These are phyloP conservation scores for Pentalonia nigronervosa DNA, from an alignment of 1,140 invertebrate species.

Conservation along the genomic window DNA sequence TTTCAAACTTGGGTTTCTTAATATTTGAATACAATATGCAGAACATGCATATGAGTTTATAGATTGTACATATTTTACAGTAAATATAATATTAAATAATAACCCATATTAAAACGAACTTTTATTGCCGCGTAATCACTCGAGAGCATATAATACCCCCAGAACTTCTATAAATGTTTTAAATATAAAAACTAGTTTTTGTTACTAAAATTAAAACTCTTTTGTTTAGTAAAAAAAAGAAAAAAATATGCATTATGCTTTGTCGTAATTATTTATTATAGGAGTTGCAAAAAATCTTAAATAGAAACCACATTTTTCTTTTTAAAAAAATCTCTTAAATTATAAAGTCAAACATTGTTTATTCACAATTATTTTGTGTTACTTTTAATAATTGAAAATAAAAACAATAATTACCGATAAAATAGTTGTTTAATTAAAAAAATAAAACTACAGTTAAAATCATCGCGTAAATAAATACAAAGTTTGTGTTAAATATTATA, in stretches of 20 bases:
- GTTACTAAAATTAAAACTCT: neutral
- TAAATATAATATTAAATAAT: conserved; percentile 8
- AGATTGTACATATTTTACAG: neutral
- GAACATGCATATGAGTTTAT: neutral
- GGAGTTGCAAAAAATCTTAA: neutral
- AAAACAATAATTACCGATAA: too few relatives aligned
- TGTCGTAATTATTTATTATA: neutral
- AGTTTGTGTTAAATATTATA: too few relatives aligned
- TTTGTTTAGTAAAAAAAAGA: neutral
- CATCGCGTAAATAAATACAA: too few relatives aligned
- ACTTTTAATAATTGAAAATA: too few relatives aligned
- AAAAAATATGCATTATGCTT: neutral
- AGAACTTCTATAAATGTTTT: neutral
- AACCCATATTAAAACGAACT: neutral
- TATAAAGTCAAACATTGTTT: neutral
- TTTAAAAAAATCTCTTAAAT: neutral
- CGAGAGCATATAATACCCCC: neutral
- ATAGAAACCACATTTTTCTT: neutral
- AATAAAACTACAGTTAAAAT: too few relatives aligned
- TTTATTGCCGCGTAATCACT: neutral
- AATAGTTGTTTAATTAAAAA: too few relatives aligned
- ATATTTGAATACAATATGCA: neutral
- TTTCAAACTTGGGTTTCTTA: neutral
- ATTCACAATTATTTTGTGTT: neutral
- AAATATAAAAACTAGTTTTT: neutral